Percentiles rank a stretch among this genome's conserved stretches.
phyloP scores from a whole-genome alignment of 2,113 vertebrate genomes.

The Eudorcas thomsonii region DNA sequence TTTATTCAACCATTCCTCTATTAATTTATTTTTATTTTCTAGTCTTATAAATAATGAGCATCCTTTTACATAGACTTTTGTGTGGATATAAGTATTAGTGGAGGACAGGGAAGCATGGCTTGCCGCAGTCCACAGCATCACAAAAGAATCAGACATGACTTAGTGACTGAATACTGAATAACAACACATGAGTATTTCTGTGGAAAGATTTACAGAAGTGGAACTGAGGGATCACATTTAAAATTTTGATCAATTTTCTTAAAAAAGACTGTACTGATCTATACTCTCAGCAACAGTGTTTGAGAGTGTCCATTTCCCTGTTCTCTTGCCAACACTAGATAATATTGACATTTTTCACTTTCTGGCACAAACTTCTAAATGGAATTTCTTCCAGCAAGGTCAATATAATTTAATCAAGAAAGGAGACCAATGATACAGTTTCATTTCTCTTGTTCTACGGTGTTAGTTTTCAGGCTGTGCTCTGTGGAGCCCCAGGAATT shows the following conservation, averaged over 20 bases:
- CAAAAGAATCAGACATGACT: background rate
- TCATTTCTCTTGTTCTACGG: background rate
- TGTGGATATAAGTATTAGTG: background rate
- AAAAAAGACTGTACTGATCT: background rate
- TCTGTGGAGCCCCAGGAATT: background rate
- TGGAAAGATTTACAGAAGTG: background rate
- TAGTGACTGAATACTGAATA: background rate
- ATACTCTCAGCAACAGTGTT: background rate
- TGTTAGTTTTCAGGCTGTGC: background rate
- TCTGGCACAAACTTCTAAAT: slow-evolving; percentile 7
- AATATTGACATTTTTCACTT: background rate
- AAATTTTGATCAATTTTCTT: background rate
- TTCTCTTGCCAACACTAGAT: slow-evolving; percentile 7
- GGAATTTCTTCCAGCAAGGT: slow-evolving; percentile 27
- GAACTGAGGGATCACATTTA: background rate
- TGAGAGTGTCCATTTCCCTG: background rate
- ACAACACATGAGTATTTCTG: background rate
- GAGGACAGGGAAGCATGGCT: background rate
- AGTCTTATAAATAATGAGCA: background rate
- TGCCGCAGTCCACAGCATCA: background rate
- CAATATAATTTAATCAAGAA: slow-evolving; percentile 35
- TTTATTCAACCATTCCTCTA: background rate
- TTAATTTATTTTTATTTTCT: slow-evolving; percentile 2
- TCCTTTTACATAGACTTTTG: background rate
- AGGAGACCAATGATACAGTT: background rate